Evolutionary conservation across 2,113 vertebrate genomes (phyloP).

Genomic region (Lagopus leucura): DNA sequence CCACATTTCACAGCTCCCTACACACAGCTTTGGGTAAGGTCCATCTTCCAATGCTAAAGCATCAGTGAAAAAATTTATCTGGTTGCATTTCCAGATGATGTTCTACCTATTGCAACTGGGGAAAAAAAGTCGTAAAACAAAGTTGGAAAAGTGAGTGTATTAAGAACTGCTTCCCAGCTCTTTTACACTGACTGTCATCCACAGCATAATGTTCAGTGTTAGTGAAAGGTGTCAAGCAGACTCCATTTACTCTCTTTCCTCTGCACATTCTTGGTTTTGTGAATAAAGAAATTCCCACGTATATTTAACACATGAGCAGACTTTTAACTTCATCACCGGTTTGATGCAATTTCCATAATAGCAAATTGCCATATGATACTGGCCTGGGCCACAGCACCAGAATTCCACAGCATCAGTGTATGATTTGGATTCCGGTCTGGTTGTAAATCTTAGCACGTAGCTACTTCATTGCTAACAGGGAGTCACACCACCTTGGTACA

Average conservation of each 20-base stretch:
- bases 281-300: slow-evolving; percentile 49
- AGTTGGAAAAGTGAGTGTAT: neutral
- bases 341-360: slow-evolving; percentile 48
- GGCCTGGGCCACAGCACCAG: neutral
- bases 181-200: neutral
- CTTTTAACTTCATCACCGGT: slow-evolving; percentile 11
- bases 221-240: slow-evolving; percentile 28
- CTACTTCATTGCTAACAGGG: neutral
- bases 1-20: slow-evolving; percentile 50
- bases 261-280: slow-evolving; percentile 4
- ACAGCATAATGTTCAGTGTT: slow-evolving; percentile 1
- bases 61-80: neutral
- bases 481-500: neutral
- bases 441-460: neutral
- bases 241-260: neutral
- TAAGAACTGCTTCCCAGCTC: neutral
- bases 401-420: neutral
- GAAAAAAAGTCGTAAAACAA: neutral
- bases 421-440: neutral
- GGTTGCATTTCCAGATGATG: neutral
- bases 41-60: neutral
- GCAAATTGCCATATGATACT: slow-evolving; percentile 26
- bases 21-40: neutral
- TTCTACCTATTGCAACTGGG: neutral
- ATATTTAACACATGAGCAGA: slow-evolving; percentile 29